Evolutionary conservation across 92 coral and sea anemone genomes (phyloP).

Genomic region (Virgularia gustaviana): DNA sequence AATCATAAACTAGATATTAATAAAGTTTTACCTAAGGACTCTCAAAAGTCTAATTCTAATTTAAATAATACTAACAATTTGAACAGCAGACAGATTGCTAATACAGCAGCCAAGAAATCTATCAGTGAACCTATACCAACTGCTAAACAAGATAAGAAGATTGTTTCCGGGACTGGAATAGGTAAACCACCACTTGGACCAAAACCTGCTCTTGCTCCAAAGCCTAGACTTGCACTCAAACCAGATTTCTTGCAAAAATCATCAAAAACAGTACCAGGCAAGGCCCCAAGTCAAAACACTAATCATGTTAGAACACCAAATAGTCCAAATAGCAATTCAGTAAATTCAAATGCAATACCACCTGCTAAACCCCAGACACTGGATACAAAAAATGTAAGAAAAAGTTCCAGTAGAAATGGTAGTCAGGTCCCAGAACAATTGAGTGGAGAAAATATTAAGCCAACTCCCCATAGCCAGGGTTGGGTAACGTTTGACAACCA

Average conservation of each 20-base stretch:
- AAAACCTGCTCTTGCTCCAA: constrained; percentile 52
- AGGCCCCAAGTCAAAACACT: background rate
- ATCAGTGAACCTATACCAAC: constrained; percentile 9
- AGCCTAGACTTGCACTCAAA: constrained; percentile 19
- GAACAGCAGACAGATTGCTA: background rate
- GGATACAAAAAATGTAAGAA: background rate
- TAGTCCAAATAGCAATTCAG: background rate
- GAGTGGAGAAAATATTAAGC: background rate
- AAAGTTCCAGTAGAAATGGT: background rate
- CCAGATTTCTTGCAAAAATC: constrained; percentile 30
- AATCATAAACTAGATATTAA: no score
- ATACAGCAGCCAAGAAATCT: background rate
- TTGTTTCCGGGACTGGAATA: constrained; percentile 6
- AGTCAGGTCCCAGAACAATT: background rate
- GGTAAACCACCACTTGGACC: constrained; percentile 32
- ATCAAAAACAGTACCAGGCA: background rate
- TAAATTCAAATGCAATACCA: background rate
- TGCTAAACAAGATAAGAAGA: no score
- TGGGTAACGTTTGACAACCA: constrained; percentile 33
- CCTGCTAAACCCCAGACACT: background rate
- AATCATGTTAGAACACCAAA: background rate
- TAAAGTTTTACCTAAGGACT: no score
- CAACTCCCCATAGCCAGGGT: background rate
- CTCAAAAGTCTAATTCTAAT: no score
- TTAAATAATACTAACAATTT: no score